Conservation (phyloP, 2,797 vertebrate genomes). For the Chloroceryle amazona region DNA sequence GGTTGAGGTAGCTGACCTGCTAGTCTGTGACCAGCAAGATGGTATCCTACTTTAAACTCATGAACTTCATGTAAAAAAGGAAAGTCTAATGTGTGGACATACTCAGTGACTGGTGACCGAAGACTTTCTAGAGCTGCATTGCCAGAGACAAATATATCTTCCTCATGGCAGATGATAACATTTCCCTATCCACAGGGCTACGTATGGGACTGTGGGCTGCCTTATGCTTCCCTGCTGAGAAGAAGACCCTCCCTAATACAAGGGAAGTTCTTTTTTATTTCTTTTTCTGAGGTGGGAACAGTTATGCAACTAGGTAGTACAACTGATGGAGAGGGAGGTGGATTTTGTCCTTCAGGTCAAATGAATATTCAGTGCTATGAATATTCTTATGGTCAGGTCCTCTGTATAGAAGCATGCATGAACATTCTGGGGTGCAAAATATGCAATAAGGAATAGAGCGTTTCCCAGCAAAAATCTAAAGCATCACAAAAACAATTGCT, state of each 20-base stretch:
- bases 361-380: background rate
- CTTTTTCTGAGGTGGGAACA: background rate
- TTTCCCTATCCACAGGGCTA: background rate
- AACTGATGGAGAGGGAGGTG: rapidly evolving
- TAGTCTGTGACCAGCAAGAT: background rate
- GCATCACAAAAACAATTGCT: background rate
- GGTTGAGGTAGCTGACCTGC: background rate
- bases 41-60: background rate
- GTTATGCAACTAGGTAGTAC: background rate
- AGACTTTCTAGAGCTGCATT: background rate
- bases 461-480: background rate
- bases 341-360: background rate
- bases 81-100: background rate
- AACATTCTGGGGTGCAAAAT: background rate
- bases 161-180: background rate
- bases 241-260: background rate
- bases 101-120: background rate
- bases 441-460: background rate
- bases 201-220: background rate
- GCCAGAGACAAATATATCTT: background rate
- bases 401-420: background rate
- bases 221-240: background rate
- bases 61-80: background rate
- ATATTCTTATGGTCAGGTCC: background rate
- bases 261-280: background rate